Conservation (phyloP, 2,113 vertebrate species). For the Catagonus wagneri region DNA sequence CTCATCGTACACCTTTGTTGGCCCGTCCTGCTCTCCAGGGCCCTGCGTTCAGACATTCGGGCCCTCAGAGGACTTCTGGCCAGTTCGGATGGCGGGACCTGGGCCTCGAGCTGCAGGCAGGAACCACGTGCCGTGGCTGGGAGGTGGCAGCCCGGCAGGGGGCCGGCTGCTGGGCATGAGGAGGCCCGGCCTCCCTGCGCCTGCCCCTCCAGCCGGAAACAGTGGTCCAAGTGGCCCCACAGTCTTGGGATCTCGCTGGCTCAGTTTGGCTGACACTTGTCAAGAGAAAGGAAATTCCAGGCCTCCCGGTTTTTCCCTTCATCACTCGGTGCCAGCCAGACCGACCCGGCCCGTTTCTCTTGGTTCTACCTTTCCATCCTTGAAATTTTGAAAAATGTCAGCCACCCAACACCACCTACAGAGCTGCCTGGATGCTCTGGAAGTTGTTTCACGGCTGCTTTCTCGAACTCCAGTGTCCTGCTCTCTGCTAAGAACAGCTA, state of each 20-base stretch:
- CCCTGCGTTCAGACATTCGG: background rate
- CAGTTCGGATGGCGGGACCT: background rate
- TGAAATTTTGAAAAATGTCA: background rate
- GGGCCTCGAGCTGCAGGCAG: background rate
- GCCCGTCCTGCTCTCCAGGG: background rate
- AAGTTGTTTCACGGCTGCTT: background rate
- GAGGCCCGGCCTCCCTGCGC: background rate
- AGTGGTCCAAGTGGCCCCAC: background rate
- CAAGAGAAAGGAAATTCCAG: background rate
- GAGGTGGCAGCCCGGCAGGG: background rate
- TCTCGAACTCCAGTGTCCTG: background rate
- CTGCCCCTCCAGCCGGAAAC: background rate
- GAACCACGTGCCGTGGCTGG: background rate
- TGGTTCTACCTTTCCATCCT: slow-evolving; percentile 27
- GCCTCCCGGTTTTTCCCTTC: background rate
- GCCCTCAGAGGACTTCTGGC: background rate
- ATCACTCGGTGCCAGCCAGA: background rate
- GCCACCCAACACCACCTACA: background rate
- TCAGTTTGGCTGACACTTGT: background rate
- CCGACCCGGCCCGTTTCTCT: background rate
- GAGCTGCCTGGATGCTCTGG: background rate
- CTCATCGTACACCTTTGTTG: too few species aligned
- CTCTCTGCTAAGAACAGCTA: background rate
- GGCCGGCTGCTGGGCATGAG: background rate
- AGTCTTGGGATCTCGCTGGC: background rate